phyloP scores from a whole-genome alignment of 2,797 vertebrate genomes.

The Prionace glauca region DNA sequence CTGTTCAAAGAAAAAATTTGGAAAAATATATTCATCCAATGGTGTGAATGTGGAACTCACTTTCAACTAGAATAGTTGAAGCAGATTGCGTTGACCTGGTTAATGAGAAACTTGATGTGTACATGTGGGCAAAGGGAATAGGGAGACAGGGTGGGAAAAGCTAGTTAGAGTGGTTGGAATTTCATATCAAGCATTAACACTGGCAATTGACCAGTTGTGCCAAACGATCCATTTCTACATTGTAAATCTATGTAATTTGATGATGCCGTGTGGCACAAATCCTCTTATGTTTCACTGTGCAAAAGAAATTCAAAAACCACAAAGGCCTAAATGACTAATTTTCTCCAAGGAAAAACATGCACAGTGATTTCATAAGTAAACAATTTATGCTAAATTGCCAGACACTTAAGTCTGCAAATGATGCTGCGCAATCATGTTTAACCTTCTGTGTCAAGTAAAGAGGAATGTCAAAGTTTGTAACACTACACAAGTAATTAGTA shows the following conservation, averaged over 20 bases:
- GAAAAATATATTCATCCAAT: neutral
- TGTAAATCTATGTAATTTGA: neutral
- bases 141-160: neutral
- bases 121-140: neutral
- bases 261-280: neutral
- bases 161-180: neutral
- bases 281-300: neutral
- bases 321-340: constrained; percentile 21
- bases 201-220: neutral
- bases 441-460: constrained; percentile 19
- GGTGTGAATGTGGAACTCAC: neutral
- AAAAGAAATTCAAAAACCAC: neutral
- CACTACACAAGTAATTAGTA: constrained; percentile 24
- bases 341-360: constrained; percentile 21
- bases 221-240: neutral
- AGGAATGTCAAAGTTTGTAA: constrained; percentile 13
- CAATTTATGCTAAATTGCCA: constrained; percentile 26
- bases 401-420: constrained; percentile 23
- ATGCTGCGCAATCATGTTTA: constrained; percentile 27
- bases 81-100: neutral
- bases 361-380: constrained; percentile 29
- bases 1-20: neutral
- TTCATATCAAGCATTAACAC: neutral
- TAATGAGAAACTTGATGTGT: too few species aligned
- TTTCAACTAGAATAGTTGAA: neutral